phyloP scores from a whole-genome alignment of 2,113 vertebrate species.

The Oreotrochilus melanogaster region DNA sequence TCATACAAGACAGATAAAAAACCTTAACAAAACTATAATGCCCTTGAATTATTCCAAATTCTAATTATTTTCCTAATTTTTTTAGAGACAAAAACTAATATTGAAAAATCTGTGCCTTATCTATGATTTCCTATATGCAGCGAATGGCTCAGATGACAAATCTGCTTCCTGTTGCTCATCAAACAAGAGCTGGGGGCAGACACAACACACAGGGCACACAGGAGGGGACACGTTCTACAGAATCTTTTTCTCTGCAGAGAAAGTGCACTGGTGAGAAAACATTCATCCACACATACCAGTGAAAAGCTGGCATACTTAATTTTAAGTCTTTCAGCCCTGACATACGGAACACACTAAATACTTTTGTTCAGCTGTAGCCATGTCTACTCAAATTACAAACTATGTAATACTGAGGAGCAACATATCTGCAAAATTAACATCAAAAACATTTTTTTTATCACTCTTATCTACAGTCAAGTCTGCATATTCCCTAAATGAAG shows the following conservation, averaged over 20 bases:
- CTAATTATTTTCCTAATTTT: background rate
- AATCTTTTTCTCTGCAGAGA: background rate
- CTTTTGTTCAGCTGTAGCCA: background rate
- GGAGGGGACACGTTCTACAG: background rate
- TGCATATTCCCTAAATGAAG: background rate
- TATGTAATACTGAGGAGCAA: background rate
- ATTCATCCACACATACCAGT: background rate
- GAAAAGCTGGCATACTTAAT: background rate
- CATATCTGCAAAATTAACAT: background rate
- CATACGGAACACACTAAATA: background rate
- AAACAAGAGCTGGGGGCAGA: background rate
- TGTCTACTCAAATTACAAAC: background rate
- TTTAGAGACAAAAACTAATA: background rate
- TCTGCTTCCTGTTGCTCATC: background rate
- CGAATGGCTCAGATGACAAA: background rate
- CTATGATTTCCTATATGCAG: background rate
- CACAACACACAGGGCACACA: no score
- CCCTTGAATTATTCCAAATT: background rate
- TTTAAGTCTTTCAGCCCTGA: background rate
- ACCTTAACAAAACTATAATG: background rate
- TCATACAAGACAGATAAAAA: background rate
- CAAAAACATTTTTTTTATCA: background rate
- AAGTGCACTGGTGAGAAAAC: background rate
- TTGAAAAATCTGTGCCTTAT: background rate
- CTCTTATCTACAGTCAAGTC: background rate